Base-by-base conservation (phyloP, 2,888 invertebrate species). In the Helleia helle region DNA sequence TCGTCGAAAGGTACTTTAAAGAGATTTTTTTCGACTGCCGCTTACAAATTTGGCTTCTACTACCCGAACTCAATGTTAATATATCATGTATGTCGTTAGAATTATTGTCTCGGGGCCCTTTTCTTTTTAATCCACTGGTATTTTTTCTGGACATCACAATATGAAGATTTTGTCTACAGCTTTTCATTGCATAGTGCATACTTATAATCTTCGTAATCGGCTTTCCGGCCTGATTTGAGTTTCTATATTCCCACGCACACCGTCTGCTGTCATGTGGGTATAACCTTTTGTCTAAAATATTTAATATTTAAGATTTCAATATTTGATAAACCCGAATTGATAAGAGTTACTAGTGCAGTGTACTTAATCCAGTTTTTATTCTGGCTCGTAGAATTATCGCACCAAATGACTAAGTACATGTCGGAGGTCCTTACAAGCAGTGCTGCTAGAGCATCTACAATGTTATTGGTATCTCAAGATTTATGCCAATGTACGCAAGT, bases 401-500 rank as follows among this genome's bases (percentile, higher is more conserved):
- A 25, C 25, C 25, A 25, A 12, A 28, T n/a, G n/a, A 9, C 12
- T 11, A 28, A 4, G 28, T 9, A 9, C n/a, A n/a, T 28, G 9
- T 28, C 28, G 9, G 27, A 28, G 11, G 12, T 28, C 27, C 28
- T 34, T 17, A 27, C 28, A 17, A 49, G 38, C 42, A 49, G 47
- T 36, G 42, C 36, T 24, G 41, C 38, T 22, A 47, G 36, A 34
- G 47, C 47, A 39, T 46, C 41, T 22, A 44, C 31, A 28, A 44
- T 49, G 17, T 47, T 44, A 43, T 44, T 47, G 11, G 49, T 46
- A 44, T 49, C 46, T 29, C 49, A 26, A 28, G 41, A 49, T 49
- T 49, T 44, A 24, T 46, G 44, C 44, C 49, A 42, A 11, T 49
- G 17, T 38, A 49, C 46, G 41, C 49, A 49, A 13, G 17, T 44